phyloP scores from a whole-genome alignment of 2,113 vertebrate species.

The Antigone vipio region DNA sequence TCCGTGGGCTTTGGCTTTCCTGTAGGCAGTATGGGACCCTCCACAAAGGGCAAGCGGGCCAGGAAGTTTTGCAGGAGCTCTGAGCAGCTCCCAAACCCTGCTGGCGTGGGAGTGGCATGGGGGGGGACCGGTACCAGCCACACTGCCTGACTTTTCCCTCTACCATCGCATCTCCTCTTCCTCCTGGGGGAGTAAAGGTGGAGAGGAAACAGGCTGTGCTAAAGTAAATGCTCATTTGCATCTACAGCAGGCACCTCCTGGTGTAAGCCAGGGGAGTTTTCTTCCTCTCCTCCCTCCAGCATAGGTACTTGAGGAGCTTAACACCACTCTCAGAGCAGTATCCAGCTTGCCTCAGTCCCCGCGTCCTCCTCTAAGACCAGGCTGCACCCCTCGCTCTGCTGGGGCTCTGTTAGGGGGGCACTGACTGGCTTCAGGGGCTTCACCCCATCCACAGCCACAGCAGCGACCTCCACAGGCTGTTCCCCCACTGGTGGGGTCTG shows the following conservation, averaged over 20 bases:
- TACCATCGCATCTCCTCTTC: fast-evolving
- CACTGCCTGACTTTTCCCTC: not conserved
- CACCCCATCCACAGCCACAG: not conserved
- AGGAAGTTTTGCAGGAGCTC: not conserved
- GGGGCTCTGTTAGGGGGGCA: not conserved
- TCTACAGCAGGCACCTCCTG: not conserved
- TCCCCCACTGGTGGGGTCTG: not conserved
- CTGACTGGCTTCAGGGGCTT: not conserved
- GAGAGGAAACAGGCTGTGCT: not conserved
- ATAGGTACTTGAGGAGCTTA: not conserved
- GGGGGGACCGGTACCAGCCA: too few relatives aligned
- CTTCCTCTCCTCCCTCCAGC: not conserved
- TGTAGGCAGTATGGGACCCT: fast-evolving
- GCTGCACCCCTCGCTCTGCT: fast-evolving
- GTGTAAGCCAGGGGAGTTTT: not conserved
- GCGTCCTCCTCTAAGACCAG: not conserved
- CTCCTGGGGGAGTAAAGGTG: not conserved
- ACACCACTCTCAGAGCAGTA: not conserved
- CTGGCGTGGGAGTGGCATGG: fast-evolving
- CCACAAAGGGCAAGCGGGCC: fast-evolving
- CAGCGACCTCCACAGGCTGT: too few relatives aligned
- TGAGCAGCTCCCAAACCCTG: not conserved
- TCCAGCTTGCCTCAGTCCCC: fast-evolving
- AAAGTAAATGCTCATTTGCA: not conserved
- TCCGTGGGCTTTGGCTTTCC: not conserved